Conservation (phyloP, 2,797 vertebrate genomes). For the Thalassophryne amazonica region DNA sequence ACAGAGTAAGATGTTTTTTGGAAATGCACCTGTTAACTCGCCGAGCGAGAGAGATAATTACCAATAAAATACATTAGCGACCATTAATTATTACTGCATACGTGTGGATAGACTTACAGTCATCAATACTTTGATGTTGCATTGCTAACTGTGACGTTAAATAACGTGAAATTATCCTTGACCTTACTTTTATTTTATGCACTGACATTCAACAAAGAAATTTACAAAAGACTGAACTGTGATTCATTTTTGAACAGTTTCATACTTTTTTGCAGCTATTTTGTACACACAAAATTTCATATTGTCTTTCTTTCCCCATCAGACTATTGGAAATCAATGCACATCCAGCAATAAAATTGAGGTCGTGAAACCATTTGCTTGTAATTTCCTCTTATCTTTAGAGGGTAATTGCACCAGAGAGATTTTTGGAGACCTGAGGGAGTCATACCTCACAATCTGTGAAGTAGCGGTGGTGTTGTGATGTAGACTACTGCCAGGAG, state of each 20-base stretch:
- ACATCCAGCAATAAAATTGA: conserved; percentile 1
- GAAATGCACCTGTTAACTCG: no score
- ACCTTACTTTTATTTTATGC: no score
- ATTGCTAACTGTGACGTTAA: no score
- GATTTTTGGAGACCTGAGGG: conserved; percentile 30
- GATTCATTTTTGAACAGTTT: neutral
- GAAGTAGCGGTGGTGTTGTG: conserved; percentile 40
- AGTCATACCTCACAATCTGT: conserved; percentile 28
- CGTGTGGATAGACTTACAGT: no score
- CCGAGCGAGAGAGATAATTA: no score
- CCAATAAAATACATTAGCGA: no score
- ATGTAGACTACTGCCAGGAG: conserved; percentile 46
- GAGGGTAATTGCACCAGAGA: conserved; percentile 17
- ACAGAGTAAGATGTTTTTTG: no score
- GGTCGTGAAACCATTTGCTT: conserved; percentile 35
- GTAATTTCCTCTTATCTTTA: conserved; percentile 28
- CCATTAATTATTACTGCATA: no score
- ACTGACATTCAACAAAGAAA: no score
- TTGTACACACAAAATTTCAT: neutral
- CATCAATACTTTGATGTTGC: no score
- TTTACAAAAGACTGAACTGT: no score
- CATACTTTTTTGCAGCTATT: neutral
- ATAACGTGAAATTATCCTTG: no score
- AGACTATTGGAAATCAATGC: neutral
- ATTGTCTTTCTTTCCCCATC: neutral